Evolutionary conservation across 2,797 vertebrate species (phyloP).

Genomic region (Bradypodion ventrale): DNA sequence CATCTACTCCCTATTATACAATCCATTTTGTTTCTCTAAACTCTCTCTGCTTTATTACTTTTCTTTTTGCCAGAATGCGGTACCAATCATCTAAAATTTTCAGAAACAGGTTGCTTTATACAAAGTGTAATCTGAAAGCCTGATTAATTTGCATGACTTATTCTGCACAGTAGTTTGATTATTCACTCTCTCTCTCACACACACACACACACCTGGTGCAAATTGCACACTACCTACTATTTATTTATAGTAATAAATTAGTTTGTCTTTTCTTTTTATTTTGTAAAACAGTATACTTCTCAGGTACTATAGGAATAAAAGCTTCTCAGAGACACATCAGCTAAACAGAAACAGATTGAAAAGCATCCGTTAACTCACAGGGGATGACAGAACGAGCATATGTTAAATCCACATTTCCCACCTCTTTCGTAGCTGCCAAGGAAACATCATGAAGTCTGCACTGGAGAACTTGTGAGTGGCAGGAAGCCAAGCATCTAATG

Average conservation of each 20-base stretch:
- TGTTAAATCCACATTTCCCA: conserved; percentile 50
- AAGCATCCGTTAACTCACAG: background rate
- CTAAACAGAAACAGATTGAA: conserved; percentile 22
- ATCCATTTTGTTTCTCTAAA: background rate
- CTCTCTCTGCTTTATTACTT: background rate
- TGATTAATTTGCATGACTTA: background rate
- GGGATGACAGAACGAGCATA: background rate
- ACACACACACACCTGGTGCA: too few species aligned
- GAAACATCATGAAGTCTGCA: conserved; percentile 66
- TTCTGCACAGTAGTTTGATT: background rate
- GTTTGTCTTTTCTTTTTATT: background rate
- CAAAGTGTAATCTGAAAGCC: background rate
- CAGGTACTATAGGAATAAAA: conserved; percentile 23
- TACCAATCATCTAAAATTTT: background rate
- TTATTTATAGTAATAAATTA: background rate
- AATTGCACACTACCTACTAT: conserved; percentile 4
- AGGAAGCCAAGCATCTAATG: conserved; percentile 69
- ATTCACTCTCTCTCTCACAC: too few species aligned
- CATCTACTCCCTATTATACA: background rate
- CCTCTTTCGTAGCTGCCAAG: conserved; percentile 72
- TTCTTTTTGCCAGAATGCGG: background rate
- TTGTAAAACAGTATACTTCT: background rate
- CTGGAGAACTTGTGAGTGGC: conserved; percentile 68
- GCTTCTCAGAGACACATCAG: background rate
- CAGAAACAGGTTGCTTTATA: background rate